phyloP scores from a whole-genome alignment of 2,113 vertebrate genomes.

The Furnarius figulus region DNA sequence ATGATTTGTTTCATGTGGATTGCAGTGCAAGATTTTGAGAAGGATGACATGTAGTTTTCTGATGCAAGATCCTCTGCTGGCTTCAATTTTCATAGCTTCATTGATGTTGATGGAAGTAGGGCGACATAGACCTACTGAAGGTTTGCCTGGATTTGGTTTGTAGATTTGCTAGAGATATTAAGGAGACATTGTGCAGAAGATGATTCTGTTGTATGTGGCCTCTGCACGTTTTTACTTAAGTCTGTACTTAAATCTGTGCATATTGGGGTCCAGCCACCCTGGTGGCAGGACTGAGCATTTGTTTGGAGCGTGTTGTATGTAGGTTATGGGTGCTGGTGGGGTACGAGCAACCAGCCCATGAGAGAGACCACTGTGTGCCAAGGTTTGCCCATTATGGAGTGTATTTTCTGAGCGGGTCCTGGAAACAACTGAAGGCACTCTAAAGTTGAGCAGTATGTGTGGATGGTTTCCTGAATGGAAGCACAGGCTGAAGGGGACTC shows the following conservation, averaged over 20 bases:
- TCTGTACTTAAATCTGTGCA: not conserved
- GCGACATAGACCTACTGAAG: not conserved
- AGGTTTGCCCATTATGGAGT: fast-evolving
- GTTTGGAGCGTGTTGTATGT: not conserved
- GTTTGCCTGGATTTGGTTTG: not conserved
- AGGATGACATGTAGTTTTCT: not conserved
- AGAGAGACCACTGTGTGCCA: not conserved
- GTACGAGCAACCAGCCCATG: not conserved
- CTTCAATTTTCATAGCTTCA: not conserved
- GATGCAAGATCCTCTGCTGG: not conserved
- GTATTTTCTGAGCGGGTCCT: not conserved
- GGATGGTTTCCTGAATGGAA: not conserved
- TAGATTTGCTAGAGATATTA: not conserved
- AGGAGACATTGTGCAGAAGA: not conserved
- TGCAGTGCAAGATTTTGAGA: not conserved
- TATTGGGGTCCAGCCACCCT: not conserved
- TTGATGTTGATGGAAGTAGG: not conserved
- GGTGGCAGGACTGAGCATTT: not conserved
- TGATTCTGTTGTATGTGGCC: not conserved
- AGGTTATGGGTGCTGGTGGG: not conserved
- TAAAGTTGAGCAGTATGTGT: not conserved
- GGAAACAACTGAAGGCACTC: not conserved
- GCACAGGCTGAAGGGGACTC: not conserved
- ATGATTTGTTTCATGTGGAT: not conserved
- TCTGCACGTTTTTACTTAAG: not conserved